Base-by-base conservation (phyloP, 1,140 invertebrate genomes). In the Scaptomyza pallida region DNA sequence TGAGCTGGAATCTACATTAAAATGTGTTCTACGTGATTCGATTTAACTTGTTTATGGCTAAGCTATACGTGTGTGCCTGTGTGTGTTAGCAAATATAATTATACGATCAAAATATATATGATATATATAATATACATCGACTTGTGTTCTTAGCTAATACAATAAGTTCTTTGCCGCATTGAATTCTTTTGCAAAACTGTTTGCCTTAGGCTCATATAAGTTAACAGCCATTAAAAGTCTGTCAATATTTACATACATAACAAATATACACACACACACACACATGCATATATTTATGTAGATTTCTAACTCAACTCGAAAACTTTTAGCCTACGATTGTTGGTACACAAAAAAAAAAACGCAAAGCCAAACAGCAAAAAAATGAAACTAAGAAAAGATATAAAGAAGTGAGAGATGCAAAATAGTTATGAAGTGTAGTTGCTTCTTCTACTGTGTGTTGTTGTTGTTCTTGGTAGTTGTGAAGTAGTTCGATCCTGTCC, bases 211-310 rank as follows among this genome's bases (percentile, higher is more conserved):
- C 51, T 3, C 23, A 54, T 43, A 48, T 51, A 45, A 51, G 54
- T 56, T 56, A 51, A n/a, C 60, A 57, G 16, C 61, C 61, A 65
- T 72, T 72, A 72, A 65, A 72, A 72, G 54, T 72, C 45, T 40
- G 48, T 41, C 45, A 65, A 72, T 72, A 65, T 64, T 64, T 51
- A 23, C 52, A 30, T 50, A 51, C 52, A 40, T 50, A 51, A 41
- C 47, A 43, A 16, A 57, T 43, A 35, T 15, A 15, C 17, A n/a
- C n/a, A n/a, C n/a, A n/a, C n/a, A n/a, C n/a, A n/a, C n/a, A n/a
- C n/a, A n/a, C n/a, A n/a, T n/a, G n/a, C n/a, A 16, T 59, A 43
- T 47, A 59, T 67, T 67, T 59, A 67, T 67, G 55, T 59, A 59
- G 23, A 63, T 71, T 64, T 64, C 26, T 16, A 19, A 45, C 43